These are phyloP conservation scores for Phainopepla nitens DNA, from an alignment of 2,113 vertebrate species.

Conservation along the genomic window DNA sequence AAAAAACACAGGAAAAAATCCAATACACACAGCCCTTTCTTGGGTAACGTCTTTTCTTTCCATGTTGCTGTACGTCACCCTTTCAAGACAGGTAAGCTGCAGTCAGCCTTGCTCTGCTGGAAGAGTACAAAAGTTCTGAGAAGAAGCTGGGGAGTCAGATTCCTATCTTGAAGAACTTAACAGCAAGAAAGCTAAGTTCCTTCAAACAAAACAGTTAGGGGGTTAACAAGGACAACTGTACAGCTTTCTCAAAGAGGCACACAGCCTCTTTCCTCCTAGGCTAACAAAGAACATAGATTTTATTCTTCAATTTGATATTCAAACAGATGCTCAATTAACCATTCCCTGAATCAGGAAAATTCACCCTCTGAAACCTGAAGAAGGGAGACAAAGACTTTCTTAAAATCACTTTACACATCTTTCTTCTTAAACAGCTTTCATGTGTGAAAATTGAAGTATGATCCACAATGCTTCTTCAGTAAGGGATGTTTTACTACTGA, in stretches of 20 bases:
- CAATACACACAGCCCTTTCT: not conserved
- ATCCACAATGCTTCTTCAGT: not conserved
- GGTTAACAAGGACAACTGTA: not conserved
- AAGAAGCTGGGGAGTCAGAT: not conserved
- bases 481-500: not conserved
- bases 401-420: not conserved
- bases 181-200: not conserved
- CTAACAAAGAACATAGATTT: not conserved
- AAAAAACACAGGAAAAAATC: not conserved
- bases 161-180: not conserved
- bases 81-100: not conserved
- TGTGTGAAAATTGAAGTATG: not conserved
- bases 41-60: not conserved
- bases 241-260: not conserved
- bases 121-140: not conserved
- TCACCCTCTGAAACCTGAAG: not conserved
- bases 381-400: not conserved
- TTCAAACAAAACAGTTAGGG: not conserved
- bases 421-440: not conserved
- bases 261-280: not conserved
- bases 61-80: not conserved
- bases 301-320: not conserved
- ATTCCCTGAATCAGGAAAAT: not conserved
- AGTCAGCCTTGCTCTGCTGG: not conserved
- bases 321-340: not conserved